Conservation (phyloP, 64 coral and sea anemone species). For the Montipora foliosa region DNA sequence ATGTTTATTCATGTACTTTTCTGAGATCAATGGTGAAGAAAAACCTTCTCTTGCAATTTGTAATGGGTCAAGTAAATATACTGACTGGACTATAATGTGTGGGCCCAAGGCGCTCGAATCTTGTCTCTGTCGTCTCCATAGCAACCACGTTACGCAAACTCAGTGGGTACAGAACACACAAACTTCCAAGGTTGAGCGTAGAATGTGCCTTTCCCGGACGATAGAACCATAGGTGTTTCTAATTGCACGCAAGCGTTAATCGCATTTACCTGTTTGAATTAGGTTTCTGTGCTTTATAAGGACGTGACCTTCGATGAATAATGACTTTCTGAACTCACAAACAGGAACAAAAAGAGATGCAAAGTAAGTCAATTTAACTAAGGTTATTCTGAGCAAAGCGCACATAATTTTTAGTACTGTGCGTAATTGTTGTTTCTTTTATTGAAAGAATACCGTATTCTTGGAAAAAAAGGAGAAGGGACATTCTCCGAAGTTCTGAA, state of each 20-base stretch:
- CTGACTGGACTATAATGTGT: no score
- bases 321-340: neutral
- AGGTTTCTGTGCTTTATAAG: neutral
- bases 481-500: conserved; percentile 99
- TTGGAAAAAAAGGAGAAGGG: conserved; percentile 98
- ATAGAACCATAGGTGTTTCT: neutral
- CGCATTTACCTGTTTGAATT: neutral
- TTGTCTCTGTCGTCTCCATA: neutral
- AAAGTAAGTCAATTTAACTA: conserved; percentile 6
- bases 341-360: conserved; percentile 5
- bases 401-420: neutral
- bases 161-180: neutral
- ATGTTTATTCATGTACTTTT: no score
- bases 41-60: no score
- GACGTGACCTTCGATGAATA: neutral
- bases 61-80: no score
- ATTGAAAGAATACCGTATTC: conserved; percentile 91
- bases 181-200: neutral
- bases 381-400: neutral
- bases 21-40: no score
- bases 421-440: conserved; percentile 47
- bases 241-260: neutral
- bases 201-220: neutral
- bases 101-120: no score
- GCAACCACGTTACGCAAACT: conserved; percentile 52